Base-by-base conservation (phyloP, 2,113 vertebrate genomes). In the Rhabdornis inornatus region DNA sequence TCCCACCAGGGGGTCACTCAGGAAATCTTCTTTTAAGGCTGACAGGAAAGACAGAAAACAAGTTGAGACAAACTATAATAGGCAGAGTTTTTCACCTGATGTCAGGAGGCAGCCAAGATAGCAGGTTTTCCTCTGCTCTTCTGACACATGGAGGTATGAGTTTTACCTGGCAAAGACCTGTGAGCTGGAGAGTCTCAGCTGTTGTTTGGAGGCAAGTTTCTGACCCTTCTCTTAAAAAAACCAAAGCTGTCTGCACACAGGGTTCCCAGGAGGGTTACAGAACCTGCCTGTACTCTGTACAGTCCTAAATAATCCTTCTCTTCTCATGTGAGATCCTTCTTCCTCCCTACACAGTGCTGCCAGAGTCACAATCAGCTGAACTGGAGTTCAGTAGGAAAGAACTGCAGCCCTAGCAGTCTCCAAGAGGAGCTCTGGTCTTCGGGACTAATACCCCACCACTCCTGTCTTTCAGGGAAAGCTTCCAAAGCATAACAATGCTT, bases 21-120 rank as follows among this genome's bases (percentile, higher is more conserved):
- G 96, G 65, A 97, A 95, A 25, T 98, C 98, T 64, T 98, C 99
- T 83, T 97, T 98, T 89, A 97, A 97, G 82, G 98, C 99, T 99
- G 97, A 42, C 28, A 63, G n/a, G 59, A 94, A 60, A 94, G 28
- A 97, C 8, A 17, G 40, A 86, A 69, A 89, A 79, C 27, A 76
- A 60, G 65, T 28, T 65, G 50, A 91, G 55, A 70, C 13, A 85
- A 89, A 47, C 30, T 85, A 2, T 22, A 72, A 84, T 0, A 28
- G 27, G 31, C 24, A 56, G 55, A 44, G 20, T 49, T 70, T 40
- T 12, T 57, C 64, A 83, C 0, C 0, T 2, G 1, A 33, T 52
- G 17, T 50, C 69, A 91, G 49, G 12, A 91, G 69, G 74, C 33
- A 91, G 84, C 24, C 56, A 63, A 50, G 52, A 50, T 9, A 63